These are phyloP conservation scores for Lacerta viridis DNA, from an alignment of 2,797 vertebrate genomes.

Conservation along the genomic window DNA sequence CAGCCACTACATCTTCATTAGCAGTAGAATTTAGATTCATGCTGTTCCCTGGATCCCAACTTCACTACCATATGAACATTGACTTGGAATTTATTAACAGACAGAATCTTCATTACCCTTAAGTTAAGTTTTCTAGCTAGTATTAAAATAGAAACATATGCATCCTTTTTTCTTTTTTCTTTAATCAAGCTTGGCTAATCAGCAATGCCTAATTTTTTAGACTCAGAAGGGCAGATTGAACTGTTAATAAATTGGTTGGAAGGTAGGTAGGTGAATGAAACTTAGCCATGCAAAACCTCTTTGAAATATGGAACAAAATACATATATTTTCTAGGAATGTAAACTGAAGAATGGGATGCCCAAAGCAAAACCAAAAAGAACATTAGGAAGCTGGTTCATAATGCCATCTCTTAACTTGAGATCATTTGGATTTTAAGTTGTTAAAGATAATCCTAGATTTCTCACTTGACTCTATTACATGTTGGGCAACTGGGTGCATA, in stretches of 20 bases:
- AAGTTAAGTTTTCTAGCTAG: slow-evolving; percentile 15
- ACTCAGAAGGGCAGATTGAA: slow-evolving; percentile 3
- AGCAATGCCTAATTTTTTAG: neutral
- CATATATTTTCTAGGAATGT: neutral
- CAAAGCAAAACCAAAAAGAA: neutral
- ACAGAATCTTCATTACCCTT: neutral
- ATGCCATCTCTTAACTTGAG: neutral
- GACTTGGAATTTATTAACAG: slow-evolving; percentile 38
- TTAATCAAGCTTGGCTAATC: neutral
- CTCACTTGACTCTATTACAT: neutral
- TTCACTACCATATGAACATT: slow-evolving; percentile 13
- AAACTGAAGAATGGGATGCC: neutral
- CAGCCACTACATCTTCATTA: slow-evolving; percentile 41
- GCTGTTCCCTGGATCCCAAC: slow-evolving; percentile 28
- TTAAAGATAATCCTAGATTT: slow-evolving; percentile 11
- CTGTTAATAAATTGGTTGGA: neutral
- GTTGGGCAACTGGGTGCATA: neutral
- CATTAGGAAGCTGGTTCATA: neutral
- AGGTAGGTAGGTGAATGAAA: neutral
- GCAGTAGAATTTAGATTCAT: slow-evolving; percentile 35
- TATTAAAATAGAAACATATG: slow-evolving; percentile 17
- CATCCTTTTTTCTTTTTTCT: neutral
- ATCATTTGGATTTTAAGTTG: neutral
- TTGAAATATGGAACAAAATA: neutral
- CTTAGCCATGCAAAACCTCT: neutral